Base-by-base conservation (phyloP, 2,888 invertebrate species). In the Eledone cirrhosa region DNA sequence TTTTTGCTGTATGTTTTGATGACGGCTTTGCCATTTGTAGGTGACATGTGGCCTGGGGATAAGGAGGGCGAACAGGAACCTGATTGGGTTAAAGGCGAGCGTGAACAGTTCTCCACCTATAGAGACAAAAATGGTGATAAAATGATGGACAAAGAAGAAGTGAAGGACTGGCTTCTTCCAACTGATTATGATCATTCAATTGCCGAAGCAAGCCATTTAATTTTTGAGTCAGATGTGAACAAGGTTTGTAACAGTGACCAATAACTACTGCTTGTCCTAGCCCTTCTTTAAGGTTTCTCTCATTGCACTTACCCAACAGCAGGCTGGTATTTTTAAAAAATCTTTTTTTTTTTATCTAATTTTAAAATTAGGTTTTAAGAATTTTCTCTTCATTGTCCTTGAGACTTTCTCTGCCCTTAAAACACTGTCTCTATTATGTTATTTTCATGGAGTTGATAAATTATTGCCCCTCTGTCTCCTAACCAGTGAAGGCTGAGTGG, bases 111-210 rank as follows among this genome's bases (percentile, higher is more conserved):
- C 91, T 91, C 92, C 31, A 93, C 94, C 65, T 96, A 94, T 91
- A 93, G 96, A 72, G 95, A 95, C 89, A 94, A 94, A 87, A 95
- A 97, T 91, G 94, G 94, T 78, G 94, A 97, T 92, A 95, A 95
- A 29, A 95, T 93, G 88, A 94, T 99, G 93, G 95, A 97, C 89
- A 93, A 93, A 79, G 93, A 94, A 72, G 99, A 99, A 92, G 96
- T 97, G 65, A 88, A 86, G 82, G 85, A 88, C 16, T 99, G 99
- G 98, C 97, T 99, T 83, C 94, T 96, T 80, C 99, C 99, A 0
- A 93, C 95, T 0, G 97, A 98, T 91, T 99, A 97, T 91, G 98
- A 99, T 92, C 98, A 98, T 91, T 96, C 98, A 0, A 96, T 96
- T 89, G 97, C 98, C 0, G 99, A 99, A 91, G 95, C 98, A 13